Evolutionary conservation across 2,113 vertebrate genomes (phyloP).

Genomic region (Gopherus evgoodei): DNA sequence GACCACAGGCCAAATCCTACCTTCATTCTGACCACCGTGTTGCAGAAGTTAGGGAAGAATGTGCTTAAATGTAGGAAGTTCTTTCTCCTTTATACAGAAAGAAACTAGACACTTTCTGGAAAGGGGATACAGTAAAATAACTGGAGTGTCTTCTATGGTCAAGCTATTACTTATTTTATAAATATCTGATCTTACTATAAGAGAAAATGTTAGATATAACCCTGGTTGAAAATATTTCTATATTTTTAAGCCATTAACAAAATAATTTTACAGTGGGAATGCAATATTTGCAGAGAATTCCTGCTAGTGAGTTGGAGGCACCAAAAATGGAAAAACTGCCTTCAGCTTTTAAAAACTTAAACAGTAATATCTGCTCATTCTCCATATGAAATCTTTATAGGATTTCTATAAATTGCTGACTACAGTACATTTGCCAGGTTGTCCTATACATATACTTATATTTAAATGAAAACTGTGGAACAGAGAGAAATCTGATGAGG

Average conservation of each 20-base stretch:
- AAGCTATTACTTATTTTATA: not conserved
- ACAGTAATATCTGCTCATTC: not conserved
- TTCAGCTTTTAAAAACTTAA: conserved; percentile 7
- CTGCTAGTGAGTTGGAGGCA: not conserved
- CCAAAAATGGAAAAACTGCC: not conserved
- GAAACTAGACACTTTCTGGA: not conserved
- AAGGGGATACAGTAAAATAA: rapidly evolving
- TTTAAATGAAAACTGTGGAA: not conserved
- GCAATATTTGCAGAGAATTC: not conserved
- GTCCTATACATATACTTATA: not conserved
- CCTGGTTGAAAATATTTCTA: not conserved
- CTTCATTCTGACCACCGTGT: not conserved
- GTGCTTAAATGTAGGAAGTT: not conserved
- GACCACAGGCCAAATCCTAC: not conserved
- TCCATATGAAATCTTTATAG: not conserved
- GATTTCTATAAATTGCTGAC: not conserved
- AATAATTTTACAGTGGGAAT: not conserved
- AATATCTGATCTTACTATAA: not conserved
- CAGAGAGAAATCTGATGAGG: not conserved
- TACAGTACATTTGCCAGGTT: not conserved
- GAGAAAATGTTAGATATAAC: not conserved
- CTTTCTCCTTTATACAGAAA: not conserved
- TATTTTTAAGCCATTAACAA: not conserved
- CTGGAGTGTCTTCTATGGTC: not conserved
- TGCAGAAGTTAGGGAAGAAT: not conserved